Evolutionary conservation across 2,888 invertebrate species (phyloP), one percentile per base, ranked within the genome.

Genomic region (Dynastes hyllus): DNA sequence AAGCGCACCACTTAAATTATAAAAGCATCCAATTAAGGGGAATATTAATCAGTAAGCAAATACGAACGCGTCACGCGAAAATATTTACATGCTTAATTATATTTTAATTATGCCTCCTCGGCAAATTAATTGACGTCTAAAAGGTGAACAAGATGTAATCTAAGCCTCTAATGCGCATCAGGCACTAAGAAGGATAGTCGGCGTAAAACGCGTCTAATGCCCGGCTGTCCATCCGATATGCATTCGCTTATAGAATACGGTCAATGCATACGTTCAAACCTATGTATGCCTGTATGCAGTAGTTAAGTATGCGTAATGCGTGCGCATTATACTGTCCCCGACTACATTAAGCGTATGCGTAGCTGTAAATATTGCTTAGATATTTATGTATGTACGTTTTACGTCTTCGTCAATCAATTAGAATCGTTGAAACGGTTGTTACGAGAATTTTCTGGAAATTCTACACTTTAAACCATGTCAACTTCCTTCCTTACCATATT

Each of bases 51-150:
- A 9, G 58, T 58, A 73, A 73, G 73, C 73, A 73, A 73, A 73
- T 58, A 73, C 58, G 58, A 40, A 22, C 55, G 37, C 61, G 73
- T 73, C 73, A 73, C 73, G 73, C 58, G 73, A 73, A 73, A 71
- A 73, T 58, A 73, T 73, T 73, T 73, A 73, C 73, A 73, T 73
- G 61, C 58, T 73, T 73, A 73, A 73, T 73, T 73, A 73, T 73
- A 37, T 73, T 73, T 73, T 73, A 73, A 73, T 73, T 73, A 29
- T 40, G n/a, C 22, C 29, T 51, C 29, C 32, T 37, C 69, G 45
- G 58, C 9, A 58, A 73, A 73, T 58, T 73, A 73, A 73, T 73
- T 73, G 73, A 73, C 58, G 73, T 73, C 73, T 73, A 61, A 73
- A 71, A 58, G 71, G 71, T 55, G 71, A 71, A 71, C 55, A 67